phyloP scores from a whole-genome alignment of 2,797 vertebrate genomes.

The Sphenodon punctatus region DNA sequence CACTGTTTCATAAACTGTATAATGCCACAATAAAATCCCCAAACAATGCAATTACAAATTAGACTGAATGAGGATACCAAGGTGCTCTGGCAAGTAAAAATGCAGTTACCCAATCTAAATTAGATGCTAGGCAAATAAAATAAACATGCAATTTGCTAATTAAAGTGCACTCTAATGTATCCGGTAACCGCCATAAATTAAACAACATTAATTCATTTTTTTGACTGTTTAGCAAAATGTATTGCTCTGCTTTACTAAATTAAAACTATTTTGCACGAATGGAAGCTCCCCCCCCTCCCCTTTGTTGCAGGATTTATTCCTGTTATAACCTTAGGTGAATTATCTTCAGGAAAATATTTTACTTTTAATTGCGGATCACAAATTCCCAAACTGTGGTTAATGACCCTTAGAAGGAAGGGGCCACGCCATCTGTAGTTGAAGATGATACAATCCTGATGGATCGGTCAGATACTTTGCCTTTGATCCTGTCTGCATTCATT shows the following conservation, averaged over 20 bases:
- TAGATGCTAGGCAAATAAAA: slow-evolving; percentile 74
- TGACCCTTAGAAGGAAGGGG: too few species aligned
- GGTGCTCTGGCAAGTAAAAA: slow-evolving; percentile 72
- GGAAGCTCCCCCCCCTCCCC: neutral
- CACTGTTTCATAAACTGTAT: slow-evolving; percentile 62
- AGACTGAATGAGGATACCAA: slow-evolving; percentile 67
- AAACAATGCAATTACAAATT: slow-evolving; percentile 80
- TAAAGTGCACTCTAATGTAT: slow-evolving; percentile 73
- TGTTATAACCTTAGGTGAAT: too few species aligned
- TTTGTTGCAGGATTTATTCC: slow-evolving; percentile 34
- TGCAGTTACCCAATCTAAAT: slow-evolving; percentile 71
- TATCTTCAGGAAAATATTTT: too few species aligned
- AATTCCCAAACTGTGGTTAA: too few species aligned
- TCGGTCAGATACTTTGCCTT: too few species aligned
- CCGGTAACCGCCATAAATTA: slow-evolving; percentile 75
- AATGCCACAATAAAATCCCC: slow-evolving; percentile 77
- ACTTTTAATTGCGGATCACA: too few species aligned
- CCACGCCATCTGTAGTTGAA: too few species aligned
- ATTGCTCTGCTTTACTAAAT: slow-evolving; percentile 66
- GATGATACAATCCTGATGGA: too few species aligned
- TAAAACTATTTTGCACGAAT: slow-evolving; percentile 59
- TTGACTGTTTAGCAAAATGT: slow-evolving; percentile 71
- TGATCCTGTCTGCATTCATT: too few species aligned
- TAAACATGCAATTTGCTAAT: slow-evolving; percentile 78
- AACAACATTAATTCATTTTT: slow-evolving; percentile 78